Conservation (phyloP, 2,888 invertebrate genomes). For the Selenia dentaria region DNA sequence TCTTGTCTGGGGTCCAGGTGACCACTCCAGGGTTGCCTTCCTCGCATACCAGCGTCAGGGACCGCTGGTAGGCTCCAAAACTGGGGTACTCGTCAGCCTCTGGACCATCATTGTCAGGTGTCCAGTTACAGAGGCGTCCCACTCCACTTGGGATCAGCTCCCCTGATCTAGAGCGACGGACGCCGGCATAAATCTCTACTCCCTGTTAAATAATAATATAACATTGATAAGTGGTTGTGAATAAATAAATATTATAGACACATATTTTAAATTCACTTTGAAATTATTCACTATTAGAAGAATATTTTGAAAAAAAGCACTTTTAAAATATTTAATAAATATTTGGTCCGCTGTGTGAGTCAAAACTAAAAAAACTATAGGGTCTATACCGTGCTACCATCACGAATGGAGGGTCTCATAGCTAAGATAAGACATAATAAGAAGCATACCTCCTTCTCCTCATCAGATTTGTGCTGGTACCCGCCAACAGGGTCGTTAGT, state of each 20-base stretch:
- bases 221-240: too few species aligned
- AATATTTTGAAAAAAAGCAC: too few species aligned
- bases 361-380: too few species aligned
- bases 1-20: conserved; percentile 93
- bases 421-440: too few species aligned
- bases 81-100: conserved; percentile 92
- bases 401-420: too few species aligned
- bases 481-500: conserved; percentile 97
- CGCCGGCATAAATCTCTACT: conserved; percentile 93
- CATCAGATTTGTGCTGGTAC: conserved; percentile 91
- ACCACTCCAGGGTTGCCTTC: conserved; percentile 93
- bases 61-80: conserved; percentile 95
- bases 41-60: conserved; percentile 92
- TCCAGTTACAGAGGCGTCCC: conserved; percentile 95
- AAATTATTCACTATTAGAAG: too few species aligned
- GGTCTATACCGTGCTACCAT: too few species aligned
- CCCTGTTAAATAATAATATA: conserved; percentile 74
- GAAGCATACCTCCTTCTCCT: conserved; percentile 90
- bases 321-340: too few species aligned
- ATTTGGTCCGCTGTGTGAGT: too few species aligned
- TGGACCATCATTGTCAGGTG: conserved; percentile 89
- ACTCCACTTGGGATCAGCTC: conserved; percentile 89
- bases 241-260: too few species aligned
- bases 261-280: too few species aligned
- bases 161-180: conserved; percentile 88